Percentiles rank a stretch among this genome's conserved stretches.
phyloP scores from a whole-genome alignment of 2,113 vertebrate genomes.

The Callopanchax toddi region DNA sequence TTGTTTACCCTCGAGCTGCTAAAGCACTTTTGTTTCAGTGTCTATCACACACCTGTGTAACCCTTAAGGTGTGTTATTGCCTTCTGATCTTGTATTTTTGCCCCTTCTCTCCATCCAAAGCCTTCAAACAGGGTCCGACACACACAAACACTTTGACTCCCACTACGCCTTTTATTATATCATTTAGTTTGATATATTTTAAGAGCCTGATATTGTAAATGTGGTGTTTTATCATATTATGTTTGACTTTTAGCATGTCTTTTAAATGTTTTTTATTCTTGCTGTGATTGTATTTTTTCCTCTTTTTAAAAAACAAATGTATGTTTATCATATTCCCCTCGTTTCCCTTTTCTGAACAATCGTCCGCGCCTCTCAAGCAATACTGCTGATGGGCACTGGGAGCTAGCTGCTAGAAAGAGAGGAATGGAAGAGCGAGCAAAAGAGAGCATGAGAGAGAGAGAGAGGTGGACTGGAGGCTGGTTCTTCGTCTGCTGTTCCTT shows the following conservation, averaged over 20 bases:
- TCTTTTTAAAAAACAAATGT: too few species aligned
- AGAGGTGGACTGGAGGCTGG: slow-evolving; percentile 82
- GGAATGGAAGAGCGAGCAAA: slow-evolving; percentile 48
- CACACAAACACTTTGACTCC: slow-evolving; percentile 24
- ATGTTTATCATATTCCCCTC: slow-evolving; percentile 16
- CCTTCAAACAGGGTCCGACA: slow-evolving; percentile 65
- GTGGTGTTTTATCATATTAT: slow-evolving; percentile 17
- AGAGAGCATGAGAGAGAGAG: slow-evolving; percentile 65
- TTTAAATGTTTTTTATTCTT: slow-evolving; percentile 30
- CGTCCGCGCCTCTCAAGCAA: slow-evolving; percentile 77
- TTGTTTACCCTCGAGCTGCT: slow-evolving; percentile 69
- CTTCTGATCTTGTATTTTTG: slow-evolving; percentile 45
- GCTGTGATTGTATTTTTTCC: slow-evolving; percentile 39
- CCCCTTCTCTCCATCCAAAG: slow-evolving; percentile 51
- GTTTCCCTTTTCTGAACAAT: slow-evolving; percentile 74
- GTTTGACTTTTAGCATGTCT: slow-evolving; percentile 5
- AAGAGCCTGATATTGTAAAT: slow-evolving; percentile 32
- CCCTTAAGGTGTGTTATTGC: slow-evolving; percentile 55
- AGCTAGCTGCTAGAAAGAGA: slow-evolving; percentile 81
- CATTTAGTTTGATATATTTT: slow-evolving; percentile 47
- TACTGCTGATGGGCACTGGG: slow-evolving; percentile 80
- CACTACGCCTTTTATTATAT: slow-evolving; percentile 42
- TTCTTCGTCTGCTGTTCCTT: slow-evolving; percentile 83
- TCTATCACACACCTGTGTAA: slow-evolving; percentile 38
- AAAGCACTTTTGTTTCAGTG: slow-evolving; percentile 76